Conservation (phyloP, 2,888 invertebrate genomes). For the Psylliodes chrysocephalus region DNA sequence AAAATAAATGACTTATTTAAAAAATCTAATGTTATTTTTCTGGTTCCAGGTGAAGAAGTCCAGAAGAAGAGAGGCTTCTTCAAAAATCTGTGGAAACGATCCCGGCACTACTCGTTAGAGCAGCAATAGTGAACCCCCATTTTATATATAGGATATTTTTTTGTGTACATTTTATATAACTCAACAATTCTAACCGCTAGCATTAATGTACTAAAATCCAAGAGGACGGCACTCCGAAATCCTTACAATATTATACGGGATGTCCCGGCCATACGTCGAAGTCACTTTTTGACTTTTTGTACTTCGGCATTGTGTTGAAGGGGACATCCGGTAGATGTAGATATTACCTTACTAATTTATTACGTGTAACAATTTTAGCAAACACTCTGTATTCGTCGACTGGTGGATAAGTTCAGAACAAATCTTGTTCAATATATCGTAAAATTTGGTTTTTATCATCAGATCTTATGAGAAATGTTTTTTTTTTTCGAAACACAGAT, state of each 20-base stretch:
- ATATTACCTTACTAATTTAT: slow-evolving; percentile 55
- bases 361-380: slow-evolving; percentile 47
- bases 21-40: too few relatives aligned
- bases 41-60: slow-evolving; percentile 74
- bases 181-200: slow-evolving; percentile 54
- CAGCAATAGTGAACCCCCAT: slow-evolving; percentile 74
- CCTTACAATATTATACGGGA: slow-evolving; percentile 38
- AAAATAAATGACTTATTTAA: too few relatives aligned
- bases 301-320: slow-evolving; percentile 10
- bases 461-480: too few relatives aligned
- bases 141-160: slow-evolving; percentile 49
- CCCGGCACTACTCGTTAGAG: slow-evolving; percentile 87
- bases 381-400: slow-evolving; percentile 42
- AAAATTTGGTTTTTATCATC: too few relatives aligned
- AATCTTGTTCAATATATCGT: too few relatives aligned
- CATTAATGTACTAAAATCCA: slow-evolving; percentile 52
- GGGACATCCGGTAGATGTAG: slow-evolving; percentile 46
- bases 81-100: slow-evolving; percentile 89
- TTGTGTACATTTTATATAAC: slow-evolving; percentile 57
- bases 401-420: slow-evolving; percentile 35
- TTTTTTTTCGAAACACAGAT: too few relatives aligned
- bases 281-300: slow-evolving; percentile 17
- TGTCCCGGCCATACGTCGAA: slow-evolving; percentile 13
- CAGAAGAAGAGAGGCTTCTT: slow-evolving; percentile 90
- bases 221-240: slow-evolving; percentile 46